Percentiles rank a stretch among this genome's conserved stretches.
Conservation (phyloP, 1,140 invertebrate species). For the Pachyrhynchus sulphureomaculatus region DNA sequence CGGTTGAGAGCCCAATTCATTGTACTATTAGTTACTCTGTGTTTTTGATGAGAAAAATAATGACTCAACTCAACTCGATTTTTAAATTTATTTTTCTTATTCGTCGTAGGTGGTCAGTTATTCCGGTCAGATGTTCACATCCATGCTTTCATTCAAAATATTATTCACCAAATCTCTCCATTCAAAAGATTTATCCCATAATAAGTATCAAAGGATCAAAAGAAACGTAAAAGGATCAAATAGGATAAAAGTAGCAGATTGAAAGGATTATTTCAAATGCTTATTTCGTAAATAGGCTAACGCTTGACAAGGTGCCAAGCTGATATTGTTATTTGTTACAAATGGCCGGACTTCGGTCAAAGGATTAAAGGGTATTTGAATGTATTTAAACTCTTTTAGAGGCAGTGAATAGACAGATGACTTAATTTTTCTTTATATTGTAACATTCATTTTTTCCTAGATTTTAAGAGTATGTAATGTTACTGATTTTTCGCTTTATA, state of each 20-base stretch:
- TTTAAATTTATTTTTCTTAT: no score
- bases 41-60: no score
- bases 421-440: no score
- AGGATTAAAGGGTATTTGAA: constrained; percentile 3
- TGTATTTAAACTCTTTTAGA: background rate
- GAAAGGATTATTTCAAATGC: constrained; percentile 21
- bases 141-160: constrained; percentile 15
- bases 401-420: background rate
- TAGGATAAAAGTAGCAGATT: constrained; percentile 10
- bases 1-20: no score
- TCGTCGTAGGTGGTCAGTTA: background rate
- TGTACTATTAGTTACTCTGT: no score
- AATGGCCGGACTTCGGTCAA: constrained; percentile 9
- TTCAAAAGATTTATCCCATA: constrained; percentile 3
- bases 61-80: no score
- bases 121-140: constrained; percentile 16
- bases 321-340: constrained; percentile 19
- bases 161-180: constrained; percentile 7
- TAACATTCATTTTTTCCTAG: no score
- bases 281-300: constrained; percentile 20
- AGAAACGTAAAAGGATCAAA: constrained; percentile 15
- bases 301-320: constrained; percentile 22
- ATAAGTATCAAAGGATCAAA: constrained; percentile 8
- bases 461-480: no score
- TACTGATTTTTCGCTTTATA: no score